Conservation (phyloP, 1,140 invertebrate genomes). For the Antheraea mylitta region DNA sequence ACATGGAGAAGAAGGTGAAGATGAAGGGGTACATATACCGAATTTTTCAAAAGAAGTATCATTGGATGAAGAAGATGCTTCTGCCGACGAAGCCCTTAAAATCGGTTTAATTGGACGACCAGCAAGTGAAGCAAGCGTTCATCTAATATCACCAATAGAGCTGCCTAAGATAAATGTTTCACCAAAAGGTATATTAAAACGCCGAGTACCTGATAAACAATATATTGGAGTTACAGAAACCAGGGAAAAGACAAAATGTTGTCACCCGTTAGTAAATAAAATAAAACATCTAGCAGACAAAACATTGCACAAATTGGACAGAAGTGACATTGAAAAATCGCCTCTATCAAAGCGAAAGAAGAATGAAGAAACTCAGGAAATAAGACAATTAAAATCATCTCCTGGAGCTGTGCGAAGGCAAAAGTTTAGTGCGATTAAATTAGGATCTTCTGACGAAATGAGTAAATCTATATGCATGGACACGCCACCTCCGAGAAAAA, state of each 20-base stretch:
- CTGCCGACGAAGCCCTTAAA: slow-evolving; percentile 38
- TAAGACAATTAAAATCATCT: slow-evolving; percentile 69
- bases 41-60: slow-evolving; percentile 78
- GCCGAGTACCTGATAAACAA: slow-evolving; percentile 63
- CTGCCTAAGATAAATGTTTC: slow-evolving; percentile 60
- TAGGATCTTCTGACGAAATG: slow-evolving; percentile 71
- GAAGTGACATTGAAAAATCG: slow-evolving; percentile 75
- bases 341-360: slow-evolving; percentile 57
- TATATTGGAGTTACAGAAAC: slow-evolving; percentile 63
- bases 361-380: slow-evolving; percentile 67
- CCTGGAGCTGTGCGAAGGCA: slow-evolving; percentile 70
- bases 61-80: slow-evolving; percentile 69
- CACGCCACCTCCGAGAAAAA: slow-evolving; percentile 64
- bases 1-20: slow-evolving; percentile 69
- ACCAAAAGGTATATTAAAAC: slow-evolving; percentile 73
- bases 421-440: slow-evolving; percentile 71
- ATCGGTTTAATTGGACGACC: slow-evolving; percentile 30
- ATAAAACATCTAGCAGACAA: slow-evolving; percentile 81
- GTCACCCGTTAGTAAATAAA: slow-evolving; percentile 81
- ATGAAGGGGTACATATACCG: slow-evolving; percentile 69
- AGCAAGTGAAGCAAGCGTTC: slow-evolving; percentile 45
- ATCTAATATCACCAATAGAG: slow-evolving; percentile 49
- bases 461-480: slow-evolving; percentile 66
- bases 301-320: slow-evolving; percentile 77
- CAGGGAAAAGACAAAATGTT: slow-evolving; percentile 76